phyloP scores from a whole-genome alignment of 1,140 invertebrate species.

The Eupristina koningsbergeri region DNA sequence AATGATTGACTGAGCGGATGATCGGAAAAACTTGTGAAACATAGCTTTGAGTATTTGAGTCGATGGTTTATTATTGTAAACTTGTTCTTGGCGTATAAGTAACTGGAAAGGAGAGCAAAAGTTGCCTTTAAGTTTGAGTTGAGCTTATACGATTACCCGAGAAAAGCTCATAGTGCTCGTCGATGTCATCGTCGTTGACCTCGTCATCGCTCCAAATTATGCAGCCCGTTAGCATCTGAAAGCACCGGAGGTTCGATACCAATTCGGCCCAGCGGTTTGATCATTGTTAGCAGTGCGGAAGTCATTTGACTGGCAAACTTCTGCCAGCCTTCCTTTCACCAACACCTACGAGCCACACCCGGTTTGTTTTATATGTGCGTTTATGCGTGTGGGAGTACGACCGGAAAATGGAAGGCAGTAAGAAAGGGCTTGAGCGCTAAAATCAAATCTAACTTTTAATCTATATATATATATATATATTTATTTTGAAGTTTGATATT shows the following conservation, averaged over 20 bases:
- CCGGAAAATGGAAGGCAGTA: not conserved
- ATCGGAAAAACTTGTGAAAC: not conserved
- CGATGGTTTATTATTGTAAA: not conserved
- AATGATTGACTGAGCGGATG: not conserved
- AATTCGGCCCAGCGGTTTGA: constrained; percentile 61
- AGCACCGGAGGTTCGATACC: constrained; percentile 43
- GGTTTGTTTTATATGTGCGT: not conserved
- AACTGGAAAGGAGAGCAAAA: constrained; percentile 37
- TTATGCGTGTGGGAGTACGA: not conserved
- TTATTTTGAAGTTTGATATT: no score
- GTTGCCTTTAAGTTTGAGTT: constrained; percentile 31
- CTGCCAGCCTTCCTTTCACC: not conserved
- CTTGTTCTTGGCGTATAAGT: constrained; percentile 30
- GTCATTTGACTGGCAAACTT: constrained; percentile 62
- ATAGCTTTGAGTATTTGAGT: not conserved
- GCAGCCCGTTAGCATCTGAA: constrained; percentile 38
- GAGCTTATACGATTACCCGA: constrained; percentile 17
- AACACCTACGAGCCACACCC: not conserved
- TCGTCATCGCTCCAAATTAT: constrained; percentile 53
- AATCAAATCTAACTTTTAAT: constrained; percentile 49
- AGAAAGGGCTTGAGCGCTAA: not conserved
- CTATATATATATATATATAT: no score
- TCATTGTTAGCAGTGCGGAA: constrained; percentile 58
- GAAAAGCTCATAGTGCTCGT: not conserved
- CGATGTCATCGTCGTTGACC: constrained; percentile 19